Evolutionary conservation across 2,797 vertebrate genomes (phyloP).

Genomic region (Aeoliscus strigatus): DNA sequence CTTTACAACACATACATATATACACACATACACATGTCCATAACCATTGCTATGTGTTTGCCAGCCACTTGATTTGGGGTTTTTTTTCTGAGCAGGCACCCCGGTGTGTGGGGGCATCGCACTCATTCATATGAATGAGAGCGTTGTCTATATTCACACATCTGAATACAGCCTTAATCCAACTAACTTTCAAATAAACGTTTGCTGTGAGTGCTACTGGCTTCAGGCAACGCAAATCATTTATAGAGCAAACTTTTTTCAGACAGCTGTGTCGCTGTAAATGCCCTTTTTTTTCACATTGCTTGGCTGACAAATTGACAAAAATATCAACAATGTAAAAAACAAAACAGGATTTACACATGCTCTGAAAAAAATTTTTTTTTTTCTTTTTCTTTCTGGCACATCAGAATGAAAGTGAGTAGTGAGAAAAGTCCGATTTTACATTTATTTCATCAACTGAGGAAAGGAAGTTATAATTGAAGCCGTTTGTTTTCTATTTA

Average conservation of each 20-base stretch:
- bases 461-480: constrained; percentile 14
- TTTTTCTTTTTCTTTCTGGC: constrained; percentile 6
- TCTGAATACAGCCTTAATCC: no score
- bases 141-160: no score
- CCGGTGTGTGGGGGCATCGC: no score
- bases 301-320: background rate
- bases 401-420: constrained; percentile 10
- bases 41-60: no score
- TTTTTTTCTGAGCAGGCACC: no score
- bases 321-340: background rate
- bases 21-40: no score
- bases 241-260: constrained; percentile 8
- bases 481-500: no score
- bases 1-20: no score
- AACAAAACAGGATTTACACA: constrained; percentile 4
- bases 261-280: constrained; percentile 12
- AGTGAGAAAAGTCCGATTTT: no score
- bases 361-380: constrained; percentile 3
- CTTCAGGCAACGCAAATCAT: constrained; percentile 8
- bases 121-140: no score
- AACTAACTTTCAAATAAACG: no score
- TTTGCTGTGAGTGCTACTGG: constrained; percentile 1
- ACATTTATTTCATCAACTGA: constrained; percentile 13
- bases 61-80: no score
- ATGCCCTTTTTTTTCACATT: constrained; percentile 9